These are phyloP conservation scores for Volucella inanis DNA, from an alignment of 2,888 invertebrate species.

Conservation along the genomic window DNA sequence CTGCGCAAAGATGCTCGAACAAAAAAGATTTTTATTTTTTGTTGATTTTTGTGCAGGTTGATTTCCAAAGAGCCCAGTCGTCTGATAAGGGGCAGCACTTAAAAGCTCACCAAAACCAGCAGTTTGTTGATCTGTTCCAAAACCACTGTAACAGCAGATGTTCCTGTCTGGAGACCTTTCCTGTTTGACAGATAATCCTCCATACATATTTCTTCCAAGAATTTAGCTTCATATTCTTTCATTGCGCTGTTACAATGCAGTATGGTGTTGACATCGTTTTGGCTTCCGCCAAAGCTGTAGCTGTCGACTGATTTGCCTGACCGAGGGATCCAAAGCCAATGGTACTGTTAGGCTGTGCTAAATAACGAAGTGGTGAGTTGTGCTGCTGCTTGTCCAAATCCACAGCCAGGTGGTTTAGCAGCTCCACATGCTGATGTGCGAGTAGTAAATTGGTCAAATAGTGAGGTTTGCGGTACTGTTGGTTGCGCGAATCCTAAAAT, in stretches of 20 bases:
- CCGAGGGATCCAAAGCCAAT: constrained; percentile 86
- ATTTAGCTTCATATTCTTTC: constrained; percentile 98
- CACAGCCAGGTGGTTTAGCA: constrained; percentile 83
- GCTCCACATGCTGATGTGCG: constrained; percentile 86
- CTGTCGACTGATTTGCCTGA: constrained; percentile 83
- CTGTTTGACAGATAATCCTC: constrained; percentile 96
- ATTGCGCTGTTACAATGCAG: constrained; percentile 99
- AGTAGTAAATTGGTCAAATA: constrained; percentile 87
- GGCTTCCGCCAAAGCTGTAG: constrained; percentile 87
- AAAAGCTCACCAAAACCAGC: constrained; percentile 83
- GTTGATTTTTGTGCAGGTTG: constrained; percentile 77
- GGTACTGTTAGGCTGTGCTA: constrained; percentile 81
- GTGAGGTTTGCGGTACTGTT: constrained; percentile 83
- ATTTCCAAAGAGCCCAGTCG: constrained; percentile 84
- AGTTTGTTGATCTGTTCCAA: constrained; percentile 82
- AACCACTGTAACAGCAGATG: constrained; percentile 77
- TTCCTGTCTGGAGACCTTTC: constrained; percentile 87
- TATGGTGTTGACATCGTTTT: constrained; percentile 94
- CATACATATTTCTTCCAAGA: constrained; percentile 95
- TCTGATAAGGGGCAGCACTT: constrained; percentile 83
- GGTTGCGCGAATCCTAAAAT: constrained; percentile 85
- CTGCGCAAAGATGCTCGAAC: constrained; percentile 84
- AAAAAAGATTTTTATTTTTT: constrained; percentile 85
- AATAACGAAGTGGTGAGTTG: constrained; percentile 84
- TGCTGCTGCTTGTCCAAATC: constrained; percentile 80